Conservation (phyloP, 2,113 vertebrate species). For the Mandrillus leucophaeus region DNA sequence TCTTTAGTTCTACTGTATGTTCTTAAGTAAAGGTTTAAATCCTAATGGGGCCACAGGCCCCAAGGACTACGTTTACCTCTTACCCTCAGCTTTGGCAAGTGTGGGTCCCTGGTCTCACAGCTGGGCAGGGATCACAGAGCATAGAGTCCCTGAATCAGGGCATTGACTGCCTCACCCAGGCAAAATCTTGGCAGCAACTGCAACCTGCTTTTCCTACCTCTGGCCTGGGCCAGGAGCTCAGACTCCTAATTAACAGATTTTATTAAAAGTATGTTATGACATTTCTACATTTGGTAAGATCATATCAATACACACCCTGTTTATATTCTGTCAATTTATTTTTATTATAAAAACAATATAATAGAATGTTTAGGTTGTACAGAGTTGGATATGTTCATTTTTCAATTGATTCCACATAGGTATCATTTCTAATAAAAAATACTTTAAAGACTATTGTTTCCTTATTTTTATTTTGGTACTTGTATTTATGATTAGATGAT, state of each 20-base stretch:
- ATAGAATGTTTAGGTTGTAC: neutral
- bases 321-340: neutral
- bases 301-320: neutral
- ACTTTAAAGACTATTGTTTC: neutral
- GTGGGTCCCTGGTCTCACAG: neutral
- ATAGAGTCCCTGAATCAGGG: neutral
- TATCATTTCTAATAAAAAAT: neutral
- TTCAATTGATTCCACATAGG: neutral
- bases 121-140: neutral
- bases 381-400: neutral
- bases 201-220: accelerated
- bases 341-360: neutral
- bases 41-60: neutral
- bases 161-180: neutral
- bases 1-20: neutral
- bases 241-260: neutral
- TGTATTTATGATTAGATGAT: neutral
- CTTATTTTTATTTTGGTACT: neutral
- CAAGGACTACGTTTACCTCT: neutral
- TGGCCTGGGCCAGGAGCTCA: neutral
- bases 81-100: neutral
- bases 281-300: neutral
- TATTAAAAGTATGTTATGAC: neutral
- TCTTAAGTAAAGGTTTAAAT: neutral
- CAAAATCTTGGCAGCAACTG: accelerated